Base-by-base conservation (phyloP, 1,140 invertebrate species). In the Bombus confusus region DNA sequence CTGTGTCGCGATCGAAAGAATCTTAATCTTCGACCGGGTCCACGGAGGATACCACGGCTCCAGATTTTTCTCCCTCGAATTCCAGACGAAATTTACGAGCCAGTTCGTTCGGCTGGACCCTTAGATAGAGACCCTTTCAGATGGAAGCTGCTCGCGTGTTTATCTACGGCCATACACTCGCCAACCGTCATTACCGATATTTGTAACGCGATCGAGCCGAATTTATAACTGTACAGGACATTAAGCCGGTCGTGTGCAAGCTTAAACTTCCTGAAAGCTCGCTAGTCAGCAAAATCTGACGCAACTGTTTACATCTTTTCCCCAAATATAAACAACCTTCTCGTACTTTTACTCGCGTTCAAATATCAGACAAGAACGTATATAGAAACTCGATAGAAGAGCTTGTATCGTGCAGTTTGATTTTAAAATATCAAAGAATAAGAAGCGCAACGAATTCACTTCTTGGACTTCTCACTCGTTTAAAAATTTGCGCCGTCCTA, bases 11-110 rank as follows among this genome's bases (percentile, higher is more conserved):
- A 64, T 25, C 0, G 12, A 9, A 34, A 34, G 43, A 43, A 18
- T 2, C 69, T 76, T 64, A 79, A 72, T 41, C 84, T 69, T 80
- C 80, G 80, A 62, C 25, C 10, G n/a, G 59, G 28, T 62, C 28
- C 57, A 73, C 68, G 43, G n/a, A 78, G 85, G 66, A 72, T 52
- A 52, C 47, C 80, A 74, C 64, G 73, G 57, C 25, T 62, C 41
- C 39, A 69, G 86, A 90, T 87, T 87, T 85, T 87, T 89, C 88
- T 80, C 73, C 18, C 41, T 47, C 43, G 69, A 76, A 64, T 71
- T 43, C 85, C 39, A 31, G 25, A 22, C 1, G 62, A 87, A 90
- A 90, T 90, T 90, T 90, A 90, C 83, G 88, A 90, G 85, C 72
- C 39, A 52, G 47, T 22, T 43, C 34, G 62, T 28, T 62, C 31